Conservation (phyloP, 2,888 invertebrate species). For the Emmelina monodactyla region DNA sequence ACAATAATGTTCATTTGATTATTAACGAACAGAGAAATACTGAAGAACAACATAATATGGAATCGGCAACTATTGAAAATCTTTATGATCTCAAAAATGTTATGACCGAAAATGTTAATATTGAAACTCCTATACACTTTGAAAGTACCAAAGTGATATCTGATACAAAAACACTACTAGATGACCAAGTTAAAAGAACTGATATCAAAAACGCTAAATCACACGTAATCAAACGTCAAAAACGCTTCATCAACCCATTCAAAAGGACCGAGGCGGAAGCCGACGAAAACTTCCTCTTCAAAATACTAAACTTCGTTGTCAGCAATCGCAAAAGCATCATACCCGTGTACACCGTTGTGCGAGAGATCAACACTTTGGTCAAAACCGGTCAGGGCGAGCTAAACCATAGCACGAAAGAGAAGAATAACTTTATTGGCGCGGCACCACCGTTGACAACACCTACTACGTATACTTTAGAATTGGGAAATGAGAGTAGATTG, state of each 20-base stretch:
- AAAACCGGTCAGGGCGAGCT: slow-evolving; percentile 36
- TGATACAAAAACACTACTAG: background rate
- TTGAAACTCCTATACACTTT: background rate
- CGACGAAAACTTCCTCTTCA: slow-evolving; percentile 29
- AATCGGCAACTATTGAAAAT: no score
- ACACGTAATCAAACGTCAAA: slow-evolving; percentile 22
- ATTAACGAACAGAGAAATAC: no score
- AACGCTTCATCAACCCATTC: slow-evolving; percentile 33
- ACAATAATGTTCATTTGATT: no score
- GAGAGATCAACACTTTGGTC: slow-evolving; percentile 42
- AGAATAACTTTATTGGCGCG: slow-evolving; percentile 35
- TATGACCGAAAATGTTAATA: background rate
- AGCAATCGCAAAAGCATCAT: slow-evolving; percentile 29
- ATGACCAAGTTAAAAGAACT: slow-evolving; percentile 1
- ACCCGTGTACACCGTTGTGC: slow-evolving; percentile 36
- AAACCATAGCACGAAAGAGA: slow-evolving; percentile 32
- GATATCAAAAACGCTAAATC: slow-evolving; percentile 4
- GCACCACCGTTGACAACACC: slow-evolving; percentile 22
- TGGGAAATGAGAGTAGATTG: slow-evolving; percentile 27
- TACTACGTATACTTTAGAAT: slow-evolving; percentile 29
- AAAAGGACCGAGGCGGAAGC: slow-evolving; percentile 20
- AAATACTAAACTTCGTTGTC: slow-evolving; percentile 31
- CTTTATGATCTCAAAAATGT: no score
- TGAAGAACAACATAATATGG: no score
- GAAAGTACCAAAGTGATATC: slow-evolving; percentile 1